Evolutionary conservation across 2,113 vertebrate genomes (phyloP), one percentile per base, ranked within the genome.

Genomic region (Trematocara variabile): DNA sequence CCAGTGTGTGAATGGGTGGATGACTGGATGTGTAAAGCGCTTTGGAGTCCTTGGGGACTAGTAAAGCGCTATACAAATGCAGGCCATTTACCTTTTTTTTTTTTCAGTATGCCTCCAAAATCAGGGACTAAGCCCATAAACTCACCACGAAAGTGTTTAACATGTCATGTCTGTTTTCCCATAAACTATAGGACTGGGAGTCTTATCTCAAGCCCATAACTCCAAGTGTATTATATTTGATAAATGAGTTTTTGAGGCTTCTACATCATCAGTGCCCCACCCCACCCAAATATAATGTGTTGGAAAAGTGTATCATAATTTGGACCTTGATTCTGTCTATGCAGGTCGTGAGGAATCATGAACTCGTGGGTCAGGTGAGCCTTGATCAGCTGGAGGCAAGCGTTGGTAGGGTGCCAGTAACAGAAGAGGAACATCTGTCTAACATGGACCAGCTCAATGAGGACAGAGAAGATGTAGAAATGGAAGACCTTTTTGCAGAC

Each of bases 321-420:
- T 55, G 20, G 22, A 5, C 22, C 6, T 28, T 13, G 5, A 25
- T 55, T 48, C 46, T 48, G 6, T 82, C 55, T 82, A 2, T 81
- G 34, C 79, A 95, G 94, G 93, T 95, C 41, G 0, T 92, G 65
- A 92, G 91, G 63, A 95, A 95, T 60, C 94, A 95, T 39, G 91
- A 95, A 73, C 94, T 95, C 3, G 94, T 95, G 56, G 92, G 93
- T 53, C 94, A 94, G 79, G 79, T 92, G 55, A 91, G 63, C 60
- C 86, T 94, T 1, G 90, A 94, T 56, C 86, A 92, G 34, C 80
- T 91, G 1, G 77, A 91, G 14, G 60, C 60, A 2, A 82, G 12
- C 13, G 9, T 7, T 3, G 50, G 3, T 7, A 6, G 3, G 20
- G 34, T 10, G 5, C 16, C 37, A 4, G 77, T 75, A 56, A 25